These are phyloP conservation scores for Oedothorax gibbosus DNA, from an alignment of 1,140 invertebrate genomes.

Conservation along the genomic window DNA sequence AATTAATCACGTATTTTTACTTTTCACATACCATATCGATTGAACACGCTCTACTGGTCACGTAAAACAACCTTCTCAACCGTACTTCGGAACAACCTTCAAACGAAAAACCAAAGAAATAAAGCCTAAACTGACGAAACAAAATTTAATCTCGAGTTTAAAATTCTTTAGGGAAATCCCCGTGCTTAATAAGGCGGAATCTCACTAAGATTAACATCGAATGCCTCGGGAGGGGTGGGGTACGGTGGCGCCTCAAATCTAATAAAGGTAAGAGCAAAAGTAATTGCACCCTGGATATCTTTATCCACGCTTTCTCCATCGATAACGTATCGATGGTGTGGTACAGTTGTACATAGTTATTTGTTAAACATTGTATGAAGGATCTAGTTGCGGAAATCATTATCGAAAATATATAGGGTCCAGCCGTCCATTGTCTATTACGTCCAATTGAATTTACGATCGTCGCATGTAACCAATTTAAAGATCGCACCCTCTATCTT, in stretches of 20 bases:
- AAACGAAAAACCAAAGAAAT: neutral
- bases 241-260: neutral
- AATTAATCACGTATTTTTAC: no score
- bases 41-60: neutral
- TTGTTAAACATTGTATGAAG: no score
- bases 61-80: neutral
- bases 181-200: neutral
- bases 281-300: neutral
- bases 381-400: no score
- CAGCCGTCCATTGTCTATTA: no score
- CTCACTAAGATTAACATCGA: constrained; percentile 8
- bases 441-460: no score
- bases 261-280: constrained; percentile 16
- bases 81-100: neutral
- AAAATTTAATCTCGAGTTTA: constrained; percentile 9
- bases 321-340: no score
- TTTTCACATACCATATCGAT: no score
- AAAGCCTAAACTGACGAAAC: neutral
- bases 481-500: no score
- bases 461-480: no score
- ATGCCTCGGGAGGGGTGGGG: neutral
- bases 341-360: no score
- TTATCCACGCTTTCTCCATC: neutral
- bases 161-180: constrained; percentile 1
- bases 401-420: no score